Evolutionary conservation across 2,113 vertebrate genomes (phyloP), one percentile per base, ranked within the genome.

Genomic region (Clarias gariepinus): DNA sequence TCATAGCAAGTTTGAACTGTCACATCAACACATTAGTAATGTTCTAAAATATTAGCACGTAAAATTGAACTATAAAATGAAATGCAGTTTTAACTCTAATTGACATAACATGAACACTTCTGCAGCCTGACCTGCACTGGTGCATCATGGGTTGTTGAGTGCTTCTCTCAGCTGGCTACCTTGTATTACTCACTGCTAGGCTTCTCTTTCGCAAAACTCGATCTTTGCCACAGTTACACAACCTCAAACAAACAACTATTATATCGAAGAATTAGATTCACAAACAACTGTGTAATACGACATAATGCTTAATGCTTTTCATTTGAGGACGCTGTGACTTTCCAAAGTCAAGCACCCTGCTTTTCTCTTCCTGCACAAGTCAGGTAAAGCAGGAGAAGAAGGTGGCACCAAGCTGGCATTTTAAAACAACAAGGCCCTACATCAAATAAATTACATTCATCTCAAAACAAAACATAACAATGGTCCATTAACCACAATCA

Each of bases 361-460:
- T 21, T 81, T 68, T 36, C 71, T 68, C 52, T 53, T 57, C 86
- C 36, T 57, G 21, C 71, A 73, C 58, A 64, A 87, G 69, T 64
- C 68, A 76, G 41, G 80, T 53, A 69, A 77, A 63, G 68, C 81
- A 77, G 41, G 73, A 60, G 81, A 78, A 63, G 47, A 53, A 68
- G 64, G 73, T 19, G 66, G 81, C 84, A 66, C 88, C 77, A 64
- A 60, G 80, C 73, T 47, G 78, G 76, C 84, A 84, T 83, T 71
- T 82, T 25, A 76, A 55, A 85, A 85, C 91, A 92, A 88, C 83
- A 89, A 92, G 93, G 91, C 89, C 92, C 87, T 86, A 77, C 90
- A 91, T 90, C 86, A 83, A 92, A 93, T 94, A 94, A 94, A 92
- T 93, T 94, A 94, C 93, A 94, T 94, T 94, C 92, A 92, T 89